Conservation (phyloP, 92 coral and sea anemone species). For the Meandrina meandrites region DNA sequence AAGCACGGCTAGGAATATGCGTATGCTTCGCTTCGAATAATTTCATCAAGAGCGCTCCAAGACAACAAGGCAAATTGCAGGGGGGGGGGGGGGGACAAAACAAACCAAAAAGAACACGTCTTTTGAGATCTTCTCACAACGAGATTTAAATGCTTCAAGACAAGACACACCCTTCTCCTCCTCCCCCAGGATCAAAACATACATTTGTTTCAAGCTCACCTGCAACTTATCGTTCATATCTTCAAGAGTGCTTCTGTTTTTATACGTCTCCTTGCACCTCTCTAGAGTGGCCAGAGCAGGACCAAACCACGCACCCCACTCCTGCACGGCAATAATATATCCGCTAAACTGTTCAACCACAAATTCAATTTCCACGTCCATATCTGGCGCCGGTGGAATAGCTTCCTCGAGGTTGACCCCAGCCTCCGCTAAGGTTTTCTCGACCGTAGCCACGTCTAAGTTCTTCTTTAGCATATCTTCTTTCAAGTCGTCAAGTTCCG, state of each 20-base stretch:
- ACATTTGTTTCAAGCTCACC: constrained; percentile 40
- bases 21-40: too few relatives aligned
- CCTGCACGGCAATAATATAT: constrained; percentile 81
- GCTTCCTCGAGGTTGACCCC: constrained; percentile 68
- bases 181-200: too few relatives aligned
- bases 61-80: too few relatives aligned
- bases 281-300: constrained; percentile 88
- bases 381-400: constrained; percentile 64
- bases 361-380: constrained; percentile 77
- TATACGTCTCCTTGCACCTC: constrained; percentile 64
- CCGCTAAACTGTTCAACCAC: constrained; percentile 84
- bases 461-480: constrained; percentile 69
- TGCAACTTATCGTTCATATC: constrained; percentile 74
- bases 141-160: not conserved
- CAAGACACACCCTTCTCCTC: too few relatives aligned
- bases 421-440: constrained; percentile 53
- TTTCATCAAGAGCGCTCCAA: too few relatives aligned
- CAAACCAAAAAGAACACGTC: too few relatives aligned
- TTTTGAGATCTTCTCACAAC: not conserved
- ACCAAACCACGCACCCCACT: constrained; percentile 94
- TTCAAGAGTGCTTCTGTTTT: constrained; percentile 71
- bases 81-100: too few relatives aligned
- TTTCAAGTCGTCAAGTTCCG: constrained; percentile 66
- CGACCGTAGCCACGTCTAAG: constrained; percentile 50
- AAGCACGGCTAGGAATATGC: too few relatives aligned